Percentiles rank a stretch among this genome's conserved stretches.
Evolutionary conservation across 2,113 vertebrate species (phyloP).

Genomic region (Galemys pyrenaicus): DNA sequence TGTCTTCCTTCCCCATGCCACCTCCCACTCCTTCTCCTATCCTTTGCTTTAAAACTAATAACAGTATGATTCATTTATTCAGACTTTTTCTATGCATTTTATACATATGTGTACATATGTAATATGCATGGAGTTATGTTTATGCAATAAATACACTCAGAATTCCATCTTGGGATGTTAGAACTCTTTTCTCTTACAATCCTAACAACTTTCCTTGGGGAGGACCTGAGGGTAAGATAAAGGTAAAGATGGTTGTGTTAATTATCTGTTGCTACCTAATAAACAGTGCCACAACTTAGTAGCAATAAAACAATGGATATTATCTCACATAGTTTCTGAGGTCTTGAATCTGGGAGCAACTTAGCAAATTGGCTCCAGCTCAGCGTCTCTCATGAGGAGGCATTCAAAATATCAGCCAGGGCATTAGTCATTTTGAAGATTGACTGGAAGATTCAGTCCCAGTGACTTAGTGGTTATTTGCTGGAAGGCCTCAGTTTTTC

Average conservation of each 20-base stretch:
- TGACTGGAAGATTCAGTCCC: neutral
- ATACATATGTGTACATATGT: neutral
- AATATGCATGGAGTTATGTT: neutral
- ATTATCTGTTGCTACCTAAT: neutral
- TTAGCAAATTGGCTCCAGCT: neutral
- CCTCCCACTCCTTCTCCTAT: neutral
- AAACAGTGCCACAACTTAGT: neutral
- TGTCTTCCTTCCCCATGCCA: neutral
- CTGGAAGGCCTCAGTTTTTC: neutral
- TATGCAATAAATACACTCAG: conserved; percentile 15
- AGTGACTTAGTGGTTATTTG: neutral
- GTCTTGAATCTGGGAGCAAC: neutral
- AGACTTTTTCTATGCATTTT: neutral
- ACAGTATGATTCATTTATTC: neutral
- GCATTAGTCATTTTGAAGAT: neutral
- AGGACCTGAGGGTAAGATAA: neutral
- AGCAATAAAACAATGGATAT: neutral
- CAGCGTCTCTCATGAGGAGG: neutral
- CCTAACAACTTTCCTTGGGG: neutral
- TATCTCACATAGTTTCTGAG: neutral
- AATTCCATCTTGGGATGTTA: conserved; percentile 18
- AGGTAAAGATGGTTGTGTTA: neutral
- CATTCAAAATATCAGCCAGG: neutral
- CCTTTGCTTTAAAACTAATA: neutral
- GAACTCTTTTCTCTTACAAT: neutral